A percentile compares a stretch with the other conserved stretches of the same genome.
Evolutionary conservation across 1,140 invertebrate species (phyloP).

Genomic region (Palaemon carinicauda): DNA sequence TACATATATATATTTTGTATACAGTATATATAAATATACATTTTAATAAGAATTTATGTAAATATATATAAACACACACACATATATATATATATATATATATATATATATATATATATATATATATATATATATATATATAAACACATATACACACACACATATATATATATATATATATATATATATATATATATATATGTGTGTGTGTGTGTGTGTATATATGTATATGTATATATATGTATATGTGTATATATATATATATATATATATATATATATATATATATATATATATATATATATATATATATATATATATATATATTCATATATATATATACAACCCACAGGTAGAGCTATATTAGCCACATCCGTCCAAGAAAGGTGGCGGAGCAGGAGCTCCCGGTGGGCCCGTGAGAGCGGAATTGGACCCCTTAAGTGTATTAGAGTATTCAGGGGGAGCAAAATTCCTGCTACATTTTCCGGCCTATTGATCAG

Average conservation of each 20-base stretch:
- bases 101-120: neutral
- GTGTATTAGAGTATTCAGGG: conserved; percentile 2
- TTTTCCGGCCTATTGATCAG: neutral
- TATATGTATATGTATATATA: neutral
- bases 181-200: neutral
- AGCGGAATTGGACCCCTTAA: neutral
- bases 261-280: neutral
- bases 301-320: neutral
- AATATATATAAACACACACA: neutral
- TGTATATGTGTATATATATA: neutral
- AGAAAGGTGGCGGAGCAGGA: neutral
- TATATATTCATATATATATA: neutral
- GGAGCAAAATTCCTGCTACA: neutral
- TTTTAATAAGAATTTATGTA: neutral
- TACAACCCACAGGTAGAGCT: neutral
- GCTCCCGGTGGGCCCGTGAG: neutral
- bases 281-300: neutral
- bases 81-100: conserved; percentile 4
- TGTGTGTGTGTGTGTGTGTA: neutral
- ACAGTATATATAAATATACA: neutral
- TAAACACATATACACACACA: neutral
- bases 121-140: conserved; percentile 11
- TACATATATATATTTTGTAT: no score
- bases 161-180: neutral
- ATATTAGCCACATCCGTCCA: no score